These are phyloP conservation scores for Uropsilus gracilis DNA, from an alignment of 2,113 vertebrate species.

Conservation along the genomic window DNA sequence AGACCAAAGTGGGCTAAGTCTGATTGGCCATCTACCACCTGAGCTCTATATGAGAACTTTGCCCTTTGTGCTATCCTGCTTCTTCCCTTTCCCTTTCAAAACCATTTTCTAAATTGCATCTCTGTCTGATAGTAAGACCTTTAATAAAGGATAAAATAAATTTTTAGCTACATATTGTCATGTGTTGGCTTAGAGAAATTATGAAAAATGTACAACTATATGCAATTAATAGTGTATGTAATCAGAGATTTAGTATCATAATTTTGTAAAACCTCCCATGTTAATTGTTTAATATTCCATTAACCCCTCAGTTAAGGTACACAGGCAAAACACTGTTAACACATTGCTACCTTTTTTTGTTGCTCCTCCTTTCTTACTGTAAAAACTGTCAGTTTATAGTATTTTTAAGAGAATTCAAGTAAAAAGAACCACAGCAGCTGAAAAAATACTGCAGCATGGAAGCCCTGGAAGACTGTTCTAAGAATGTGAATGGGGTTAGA, in stretches of 20 bases:
- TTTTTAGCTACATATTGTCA: not conserved
- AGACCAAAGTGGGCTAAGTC: not conserved
- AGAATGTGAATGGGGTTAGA: not conserved
- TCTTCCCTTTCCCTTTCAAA: not conserved
- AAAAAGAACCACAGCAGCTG: not conserved
- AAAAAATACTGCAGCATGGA: not conserved
- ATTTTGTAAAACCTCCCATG: not conserved
- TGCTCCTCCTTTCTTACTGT: not conserved
- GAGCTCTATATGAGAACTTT: not conserved
- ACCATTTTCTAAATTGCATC: not conserved
- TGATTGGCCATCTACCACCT: accelerated
- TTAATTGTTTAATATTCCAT: not conserved
- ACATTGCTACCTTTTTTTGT: not conserved
- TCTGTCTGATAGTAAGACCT: not conserved
- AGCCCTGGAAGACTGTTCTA: not conserved
- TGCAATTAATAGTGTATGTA: not conserved
- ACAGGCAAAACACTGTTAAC: not conserved
- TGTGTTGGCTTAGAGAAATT: not conserved
- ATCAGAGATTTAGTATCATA: not conserved
- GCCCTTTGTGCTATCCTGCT: not conserved
- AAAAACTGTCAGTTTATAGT: not conserved
- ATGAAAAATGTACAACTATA: not conserved
- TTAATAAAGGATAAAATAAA: not conserved
- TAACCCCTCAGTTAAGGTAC: not conserved
- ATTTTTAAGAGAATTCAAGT: not conserved